Base-by-base conservation (phyloP, 2,113 vertebrate genomes). In the Capreolus pygargus region DNA sequence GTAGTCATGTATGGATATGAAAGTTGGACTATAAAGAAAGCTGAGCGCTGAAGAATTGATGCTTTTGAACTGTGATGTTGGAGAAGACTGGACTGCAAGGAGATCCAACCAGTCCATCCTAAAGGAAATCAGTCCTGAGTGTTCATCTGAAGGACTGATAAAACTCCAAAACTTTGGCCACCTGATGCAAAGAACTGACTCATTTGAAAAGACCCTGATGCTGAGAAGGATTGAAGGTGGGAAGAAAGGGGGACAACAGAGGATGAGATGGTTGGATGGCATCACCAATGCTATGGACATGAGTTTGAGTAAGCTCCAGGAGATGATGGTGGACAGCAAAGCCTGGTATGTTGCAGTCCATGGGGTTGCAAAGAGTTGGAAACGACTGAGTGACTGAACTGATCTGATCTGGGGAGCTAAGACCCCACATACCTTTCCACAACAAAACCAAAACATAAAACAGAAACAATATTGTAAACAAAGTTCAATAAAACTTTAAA, bases 21-120 rank as follows among this genome's bases (percentile, higher is more conserved):
- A 19, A 70, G 19, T 39, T 70, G 67, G 9, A 70, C 67, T 70
- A 12, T 23, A 12, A 70, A 70, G n/a, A 70, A 39, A 70, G 19
- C 67, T 70, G 19, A 70, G 2, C 0, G 0, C 67, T 1, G 0
- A 70, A 70, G 19, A 23, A 70, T 6, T 70, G 67, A 23, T 23
- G 67, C n/a, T 39, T 70, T 70, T 23, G 19, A 36, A 70, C 10
- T 23, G 19, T 39, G 10, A 0, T 39, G 10, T 39, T 70, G n/a
- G 10, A 70, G n/a, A 70, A 70, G n/a, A 23, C n/a, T 23, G n/a
- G 10, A 70, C 10, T 6, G 4, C 19, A 39, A 39, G 67, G 36
- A 70, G 67, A 70, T 21, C 10, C 10, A 70, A 21, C 19, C 67
- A 39, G 10, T 39, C 19, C 6, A 39, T 12, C 67, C n/a, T 39